Conservation (phyloP, 1,140 invertebrate genomes). For the Orchestia grillus region DNA sequence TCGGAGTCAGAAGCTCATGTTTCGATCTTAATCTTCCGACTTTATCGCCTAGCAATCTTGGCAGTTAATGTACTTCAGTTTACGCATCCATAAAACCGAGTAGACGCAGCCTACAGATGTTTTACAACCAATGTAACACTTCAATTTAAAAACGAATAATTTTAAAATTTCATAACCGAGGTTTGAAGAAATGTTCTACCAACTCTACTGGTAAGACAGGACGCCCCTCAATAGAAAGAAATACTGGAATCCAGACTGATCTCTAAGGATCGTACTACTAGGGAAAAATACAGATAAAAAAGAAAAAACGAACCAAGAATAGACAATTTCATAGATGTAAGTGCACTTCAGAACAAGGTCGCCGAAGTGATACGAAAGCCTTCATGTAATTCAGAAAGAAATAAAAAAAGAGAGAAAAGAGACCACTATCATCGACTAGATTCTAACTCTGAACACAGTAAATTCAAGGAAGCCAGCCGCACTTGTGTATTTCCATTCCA, state of each 20-base stretch:
- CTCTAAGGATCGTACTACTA: not conserved
- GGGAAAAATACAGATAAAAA: not conserved
- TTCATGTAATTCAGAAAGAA: too few relatives aligned
- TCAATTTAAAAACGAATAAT: not conserved
- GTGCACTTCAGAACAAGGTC: too few relatives aligned
- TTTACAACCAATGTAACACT: not conserved
- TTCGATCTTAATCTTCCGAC: not conserved
- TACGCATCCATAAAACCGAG: not conserved
- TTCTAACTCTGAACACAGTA: too few relatives aligned
- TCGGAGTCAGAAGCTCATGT: too few relatives aligned
- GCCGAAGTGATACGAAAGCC: too few relatives aligned
- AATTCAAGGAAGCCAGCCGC: too few relatives aligned
- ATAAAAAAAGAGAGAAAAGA: too few relatives aligned
- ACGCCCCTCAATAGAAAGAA: not conserved
- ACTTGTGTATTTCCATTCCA: too few relatives aligned
- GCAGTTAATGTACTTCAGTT: not conserved
- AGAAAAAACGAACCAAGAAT: not conserved
- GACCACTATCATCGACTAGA: too few relatives aligned
- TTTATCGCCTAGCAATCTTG: not conserved
- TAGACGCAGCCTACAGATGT: not conserved
- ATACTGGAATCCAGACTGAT: not conserved
- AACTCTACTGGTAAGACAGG: not conserved
- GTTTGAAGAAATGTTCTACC: not conserved
- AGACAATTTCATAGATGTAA: not conserved
- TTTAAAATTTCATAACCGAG: not conserved